These are phyloP conservation scores for Drosophila prolongata DNA, from an alignment of 2,888 invertebrate species.

Conservation along the genomic window DNA sequence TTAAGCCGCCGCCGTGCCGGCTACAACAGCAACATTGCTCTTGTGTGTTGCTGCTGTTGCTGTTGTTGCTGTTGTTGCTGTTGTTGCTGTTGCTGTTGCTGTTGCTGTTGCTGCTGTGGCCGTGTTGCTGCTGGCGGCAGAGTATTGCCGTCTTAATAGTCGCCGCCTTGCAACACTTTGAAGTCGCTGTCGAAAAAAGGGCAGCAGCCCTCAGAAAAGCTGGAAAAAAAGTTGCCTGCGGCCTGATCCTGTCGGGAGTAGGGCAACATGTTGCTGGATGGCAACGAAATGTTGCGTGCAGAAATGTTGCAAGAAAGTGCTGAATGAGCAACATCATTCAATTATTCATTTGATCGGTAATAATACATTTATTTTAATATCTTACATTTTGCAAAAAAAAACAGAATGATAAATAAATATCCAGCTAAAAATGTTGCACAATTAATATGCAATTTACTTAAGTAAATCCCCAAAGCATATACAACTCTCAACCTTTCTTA, in stretches of 20 bases:
- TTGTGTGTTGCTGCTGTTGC: slow-evolving; percentile 72
- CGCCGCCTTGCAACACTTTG: slow-evolving; percentile 34
- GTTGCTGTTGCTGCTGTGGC: slow-evolving; percentile 35
- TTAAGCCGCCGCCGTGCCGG: slow-evolving; percentile 82
- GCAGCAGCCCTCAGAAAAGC: slow-evolving; percentile 14
- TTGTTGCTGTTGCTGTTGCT: slow-evolving; percentile 34
- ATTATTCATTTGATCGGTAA: no score
- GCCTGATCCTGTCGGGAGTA: slow-evolving; percentile 51
- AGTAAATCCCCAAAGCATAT: no score
- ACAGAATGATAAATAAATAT: no score
- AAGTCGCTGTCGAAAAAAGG: slow-evolving; percentile 41
- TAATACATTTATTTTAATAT: no score
- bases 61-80: slow-evolving; percentile 38
- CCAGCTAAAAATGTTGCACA: no score
- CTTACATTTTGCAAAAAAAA: no score
- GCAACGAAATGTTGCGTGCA: slow-evolving; percentile 5
- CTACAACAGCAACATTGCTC: slow-evolving; percentile 83
- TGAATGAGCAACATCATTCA: not conserved
- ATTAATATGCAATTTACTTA: no score
- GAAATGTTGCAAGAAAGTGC: slow-evolving; percentile 3
- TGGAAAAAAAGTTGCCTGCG: not conserved
- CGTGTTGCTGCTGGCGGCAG: slow-evolving; percentile 38
- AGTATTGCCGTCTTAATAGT: slow-evolving; percentile 39
- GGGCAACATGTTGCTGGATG: slow-evolving; percentile 30
- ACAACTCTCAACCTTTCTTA: no score